Percentiles rank a stretch among this genome's conserved stretches.
Evolutionary conservation across 2,888 invertebrate species (phyloP).

Genomic region (Thelaira solivaga): DNA sequence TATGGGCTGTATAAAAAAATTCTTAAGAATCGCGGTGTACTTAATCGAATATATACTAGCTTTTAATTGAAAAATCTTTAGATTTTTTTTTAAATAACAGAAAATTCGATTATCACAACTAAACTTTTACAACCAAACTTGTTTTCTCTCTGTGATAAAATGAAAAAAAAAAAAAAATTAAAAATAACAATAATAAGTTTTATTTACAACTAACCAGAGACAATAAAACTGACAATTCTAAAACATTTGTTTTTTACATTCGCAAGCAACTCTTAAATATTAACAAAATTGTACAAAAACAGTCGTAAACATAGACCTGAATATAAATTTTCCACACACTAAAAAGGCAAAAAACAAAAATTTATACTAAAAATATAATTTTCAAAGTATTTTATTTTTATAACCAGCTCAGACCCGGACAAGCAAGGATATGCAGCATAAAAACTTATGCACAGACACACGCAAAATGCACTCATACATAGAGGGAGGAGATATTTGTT

Average conservation of each 20-base stretch:
- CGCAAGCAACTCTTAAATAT: constrained; percentile 12
- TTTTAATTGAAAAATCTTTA: too few relatives aligned
- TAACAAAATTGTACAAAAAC: too few relatives aligned
- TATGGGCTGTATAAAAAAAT: too few relatives aligned
- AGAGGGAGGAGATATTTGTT: too few relatives aligned
- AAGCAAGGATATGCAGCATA: not conserved
- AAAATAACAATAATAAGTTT: too few relatives aligned
- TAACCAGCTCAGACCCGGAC: not conserved
- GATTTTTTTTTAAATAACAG: too few relatives aligned
- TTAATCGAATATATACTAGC: too few relatives aligned
- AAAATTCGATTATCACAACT: too few relatives aligned
- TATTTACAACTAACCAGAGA: constrained; percentile 22
- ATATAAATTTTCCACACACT: not conserved
- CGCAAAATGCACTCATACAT: too few relatives aligned
- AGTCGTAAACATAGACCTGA: constrained; percentile 20
- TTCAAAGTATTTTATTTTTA: constrained; percentile 39
- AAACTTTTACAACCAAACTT: too few relatives aligned
- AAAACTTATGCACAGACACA: constrained; percentile 19
- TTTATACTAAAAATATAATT: constrained; percentile 26
- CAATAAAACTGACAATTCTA: constrained; percentile 28
- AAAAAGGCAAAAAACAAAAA: not conserved
- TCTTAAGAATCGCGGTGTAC: too few relatives aligned
- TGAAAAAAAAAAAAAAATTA: not conserved
- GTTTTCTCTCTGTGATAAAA: too few relatives aligned
- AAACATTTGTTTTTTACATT: constrained; percentile 8